These are phyloP conservation scores for Myxocyprinus asiaticus DNA, from an alignment of 2,113 vertebrate species.

Conservation along the genomic window DNA sequence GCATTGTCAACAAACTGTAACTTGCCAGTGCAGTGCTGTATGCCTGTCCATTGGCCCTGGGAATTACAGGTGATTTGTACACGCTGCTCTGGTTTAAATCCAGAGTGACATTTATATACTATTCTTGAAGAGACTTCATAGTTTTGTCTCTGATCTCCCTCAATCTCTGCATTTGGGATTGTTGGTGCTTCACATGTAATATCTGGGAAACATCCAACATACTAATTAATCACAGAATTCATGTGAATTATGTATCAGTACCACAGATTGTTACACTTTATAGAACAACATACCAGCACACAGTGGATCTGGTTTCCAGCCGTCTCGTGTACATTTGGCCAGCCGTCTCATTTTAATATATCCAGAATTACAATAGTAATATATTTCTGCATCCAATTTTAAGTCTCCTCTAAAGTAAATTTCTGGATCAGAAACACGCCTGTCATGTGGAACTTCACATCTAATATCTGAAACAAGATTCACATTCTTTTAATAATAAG, in stretches of 20 bases:
- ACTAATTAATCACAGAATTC: background rate
- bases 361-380: background rate
- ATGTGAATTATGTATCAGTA: background rate
- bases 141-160: too few relatives aligned
- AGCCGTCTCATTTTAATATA: background rate
- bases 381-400: background rate
- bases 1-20: too few relatives aligned
- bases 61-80: too few relatives aligned
- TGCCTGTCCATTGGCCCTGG: too few relatives aligned
- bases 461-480: background rate
- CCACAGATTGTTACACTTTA: background rate
- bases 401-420: background rate
- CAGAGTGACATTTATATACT: too few relatives aligned
- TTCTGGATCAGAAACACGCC: background rate
- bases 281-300: background rate
- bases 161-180: background rate
- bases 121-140: background rate
- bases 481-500: background rate
- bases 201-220: background rate
- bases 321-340: conserved; percentile 8
- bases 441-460: background rate
- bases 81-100: too few relatives aligned
- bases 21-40: too few relatives aligned
- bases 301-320: conserved; percentile 13
- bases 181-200: background rate